A percentile compares a stretch with the other conserved stretches of the same genome.
phyloP scores from a whole-genome alignment of 1,140 invertebrate genomes.

The Eumaeus atala region DNA sequence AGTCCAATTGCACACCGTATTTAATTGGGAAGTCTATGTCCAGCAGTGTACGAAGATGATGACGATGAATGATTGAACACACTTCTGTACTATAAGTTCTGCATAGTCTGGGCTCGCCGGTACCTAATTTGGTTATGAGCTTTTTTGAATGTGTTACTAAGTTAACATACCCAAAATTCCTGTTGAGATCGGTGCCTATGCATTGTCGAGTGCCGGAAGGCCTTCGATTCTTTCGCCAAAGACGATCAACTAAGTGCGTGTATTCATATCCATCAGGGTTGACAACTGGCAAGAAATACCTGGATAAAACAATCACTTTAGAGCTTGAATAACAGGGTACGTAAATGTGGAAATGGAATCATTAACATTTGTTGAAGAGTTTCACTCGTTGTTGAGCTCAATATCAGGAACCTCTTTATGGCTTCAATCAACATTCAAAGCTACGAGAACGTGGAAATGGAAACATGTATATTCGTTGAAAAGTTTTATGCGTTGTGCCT shows the following conservation, averaged over 20 bases:
- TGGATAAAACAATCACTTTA: slow-evolving; percentile 29
- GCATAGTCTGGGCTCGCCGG: too few relatives aligned
- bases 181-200: slow-evolving; percentile 86
- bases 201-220: slow-evolving; percentile 74
- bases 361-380: too few relatives aligned
- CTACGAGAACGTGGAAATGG: neutral
- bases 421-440: neutral
- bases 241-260: slow-evolving; percentile 81
- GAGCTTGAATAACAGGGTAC: neutral
- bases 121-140: too few relatives aligned
- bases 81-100: too few relatives aligned
- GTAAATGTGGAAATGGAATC: too few relatives aligned
- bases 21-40: too few relatives aligned
- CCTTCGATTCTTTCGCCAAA: slow-evolving; percentile 89
- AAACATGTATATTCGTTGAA: too few relatives aligned
- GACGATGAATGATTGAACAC: too few relatives aligned
- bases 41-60: too few relatives aligned
- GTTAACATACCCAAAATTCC: slow-evolving; percentile 80
- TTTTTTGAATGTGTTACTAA: too few relatives aligned
- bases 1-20: too few relatives aligned
- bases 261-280: slow-evolving; percentile 94
- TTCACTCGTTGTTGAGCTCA: too few relatives aligned
- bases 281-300: slow-evolving; percentile 84
- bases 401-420: neutral
- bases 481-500: neutral